A percentile compares a stretch with the other conserved stretches of the same genome.
Conservation (phyloP, 2,888 invertebrate species). For the Tetragnatha montana region DNA sequence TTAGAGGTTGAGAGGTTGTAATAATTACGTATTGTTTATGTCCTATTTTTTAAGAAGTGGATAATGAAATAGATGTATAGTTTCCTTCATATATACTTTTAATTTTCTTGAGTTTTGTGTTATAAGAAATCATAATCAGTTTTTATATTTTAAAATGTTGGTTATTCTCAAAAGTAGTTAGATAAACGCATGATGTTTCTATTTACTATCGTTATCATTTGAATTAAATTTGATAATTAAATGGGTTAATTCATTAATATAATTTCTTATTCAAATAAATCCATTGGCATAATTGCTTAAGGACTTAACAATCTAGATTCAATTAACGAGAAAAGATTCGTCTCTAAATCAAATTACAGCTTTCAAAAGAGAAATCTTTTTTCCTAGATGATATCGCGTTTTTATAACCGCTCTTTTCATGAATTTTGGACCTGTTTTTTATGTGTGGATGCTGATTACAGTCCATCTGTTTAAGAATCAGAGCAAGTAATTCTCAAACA, state of each 20-base stretch:
- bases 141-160: too few relatives aligned
- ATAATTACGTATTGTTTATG: too few relatives aligned
- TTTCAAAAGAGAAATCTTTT: background rate
- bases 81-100: background rate
- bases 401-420: background rate
- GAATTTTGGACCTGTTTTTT: background rate
- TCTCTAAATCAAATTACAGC: constrained; percentile 14
- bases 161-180: background rate
- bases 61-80: too few relatives aligned
- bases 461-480: background rate
- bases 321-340: constrained; percentile 4
- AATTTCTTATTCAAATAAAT: constrained; percentile 25
- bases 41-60: too few relatives aligned
- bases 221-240: background rate
- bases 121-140: too few relatives aligned
- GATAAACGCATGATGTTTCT: background rate
- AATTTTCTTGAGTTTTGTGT: too few relatives aligned
- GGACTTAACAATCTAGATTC: background rate
- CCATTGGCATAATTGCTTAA: constrained; percentile 21
- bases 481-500: background rate
- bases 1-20: too few relatives aligned
- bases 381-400: background rate
- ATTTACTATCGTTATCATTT: background rate
- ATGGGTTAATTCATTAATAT: constrained; percentile 4
- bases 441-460: background rate